Base-by-base conservation (phyloP, 2,797 vertebrate genomes). In the Phrynocephalus vlangalii region DNA sequence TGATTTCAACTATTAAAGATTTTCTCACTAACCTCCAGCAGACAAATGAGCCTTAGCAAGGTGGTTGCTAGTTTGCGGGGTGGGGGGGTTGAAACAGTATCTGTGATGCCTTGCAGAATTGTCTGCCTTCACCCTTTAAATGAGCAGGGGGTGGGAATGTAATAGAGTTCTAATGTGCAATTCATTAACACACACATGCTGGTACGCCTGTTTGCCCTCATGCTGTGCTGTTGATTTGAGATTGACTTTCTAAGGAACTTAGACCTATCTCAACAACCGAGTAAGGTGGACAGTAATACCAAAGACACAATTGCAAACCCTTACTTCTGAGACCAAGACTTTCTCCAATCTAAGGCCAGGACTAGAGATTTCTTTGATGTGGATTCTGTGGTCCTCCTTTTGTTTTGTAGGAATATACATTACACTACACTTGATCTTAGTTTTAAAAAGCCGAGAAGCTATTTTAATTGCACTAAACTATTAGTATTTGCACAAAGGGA, bases 181-280 rank as follows among this genome's bases (percentile, higher is more conserved):
- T 82, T 90, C 89, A 90, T 90, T 90, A 90, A 87, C 89, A 87
- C 86, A 72, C 85, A 56, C 82, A 72, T 16, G 82, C 72, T 85
- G 82, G 86, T 85, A 81, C 50, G 79, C 82, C 66, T 50, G 71
- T 87, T 52, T 82, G 18, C 48, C 84, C 73, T 52, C 82, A 80
- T 82, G 82, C 82, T 84, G 86, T 76, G 89, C 86, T 87, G 82
- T 81, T 90, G 89, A 87, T 87, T 82, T 84, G 67, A 71, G 77
- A 87, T 71, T 87, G 89, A 87, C 52, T 33, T 85, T 81, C 77
- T n/a, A 81, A 82, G n/a, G 67, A 85, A 84, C 72, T 66, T 66
- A 66, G 60, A 24, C 38, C 22, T 50, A 15, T 48, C 78, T 85
- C 78, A 70, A 82, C 87, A 73, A 80, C 26, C 8, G 48, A 9